These are phyloP conservation scores for Rhinoraja longicauda DNA, from an alignment of 2,797 vertebrate species.

Conservation along the genomic window DNA sequence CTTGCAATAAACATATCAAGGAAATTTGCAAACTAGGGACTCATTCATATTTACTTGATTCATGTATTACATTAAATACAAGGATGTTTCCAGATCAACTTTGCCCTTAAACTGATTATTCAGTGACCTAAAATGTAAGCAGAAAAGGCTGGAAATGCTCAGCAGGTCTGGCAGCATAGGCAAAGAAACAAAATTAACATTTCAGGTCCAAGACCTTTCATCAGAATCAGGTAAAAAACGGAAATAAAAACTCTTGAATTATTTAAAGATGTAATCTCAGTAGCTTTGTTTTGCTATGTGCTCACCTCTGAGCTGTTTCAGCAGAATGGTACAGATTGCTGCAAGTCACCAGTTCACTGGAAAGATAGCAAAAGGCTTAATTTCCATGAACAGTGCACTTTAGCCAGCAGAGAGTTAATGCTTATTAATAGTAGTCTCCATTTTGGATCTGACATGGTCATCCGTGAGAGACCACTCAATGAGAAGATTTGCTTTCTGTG, in stretches of 20 bases:
- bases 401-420: background rate
- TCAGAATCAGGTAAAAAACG: too few species aligned
- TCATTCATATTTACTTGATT: background rate
- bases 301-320: background rate
- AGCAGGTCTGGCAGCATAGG: too few species aligned
- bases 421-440: background rate
- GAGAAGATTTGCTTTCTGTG: constrained; percentile 2
- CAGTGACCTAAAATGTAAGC: background rate
- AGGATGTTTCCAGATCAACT: background rate
- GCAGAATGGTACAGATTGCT: background rate
- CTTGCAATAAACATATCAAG: background rate
- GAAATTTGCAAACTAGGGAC: background rate
- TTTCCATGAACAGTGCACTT: background rate
- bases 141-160: too few species aligned
- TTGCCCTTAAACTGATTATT: background rate
- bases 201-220: too few species aligned
- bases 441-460: constrained; percentile 7
- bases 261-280: background rate
- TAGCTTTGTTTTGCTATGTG: background rate
- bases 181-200: too few species aligned
- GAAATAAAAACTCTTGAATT: too few species aligned
- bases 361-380: background rate
- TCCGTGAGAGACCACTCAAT: background rate
- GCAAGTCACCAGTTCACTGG: background rate
- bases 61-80: background rate